Evolutionary conservation across 2,797 vertebrate genomes (phyloP).

Genomic region (Eutrigla gurnardus): DNA sequence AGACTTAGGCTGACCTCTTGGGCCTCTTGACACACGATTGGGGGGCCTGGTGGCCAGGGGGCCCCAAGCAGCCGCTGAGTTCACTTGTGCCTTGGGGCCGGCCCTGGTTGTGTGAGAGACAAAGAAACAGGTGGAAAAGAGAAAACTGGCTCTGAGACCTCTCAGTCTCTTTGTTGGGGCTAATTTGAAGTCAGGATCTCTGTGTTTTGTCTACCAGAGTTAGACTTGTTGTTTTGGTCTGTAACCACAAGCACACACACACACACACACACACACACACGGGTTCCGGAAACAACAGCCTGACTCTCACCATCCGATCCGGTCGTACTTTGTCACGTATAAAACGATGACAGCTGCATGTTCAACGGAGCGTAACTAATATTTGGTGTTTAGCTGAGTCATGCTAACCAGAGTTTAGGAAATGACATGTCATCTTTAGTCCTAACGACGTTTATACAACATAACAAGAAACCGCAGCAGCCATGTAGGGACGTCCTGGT

Average conservation of each 20-base stretch:
- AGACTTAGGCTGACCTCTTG: too few relatives aligned
- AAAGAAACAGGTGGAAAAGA: not conserved
- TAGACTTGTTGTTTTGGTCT: constrained; percentile 55
- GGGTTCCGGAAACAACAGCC: constrained; percentile 6
- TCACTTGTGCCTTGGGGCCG: too few relatives aligned
- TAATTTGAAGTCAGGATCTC: constrained; percentile 55
- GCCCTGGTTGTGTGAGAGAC: not conserved
- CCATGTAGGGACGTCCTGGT: constrained; percentile 10
- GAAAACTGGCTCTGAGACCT: not conserved
- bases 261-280: not conserved
- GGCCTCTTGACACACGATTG: too few relatives aligned
- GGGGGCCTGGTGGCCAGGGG: too few relatives aligned
- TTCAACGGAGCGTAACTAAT: constrained; percentile 25
- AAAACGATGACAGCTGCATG: not conserved
- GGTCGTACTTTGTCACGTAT: constrained; percentile 17
- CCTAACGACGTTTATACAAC: not conserved
- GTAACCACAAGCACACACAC: constrained; percentile 24
- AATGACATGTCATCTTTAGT: constrained; percentile 34
- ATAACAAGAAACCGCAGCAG: constrained; percentile 1
- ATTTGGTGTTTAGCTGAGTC: constrained; percentile 19
- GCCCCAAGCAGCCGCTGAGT: too few relatives aligned
- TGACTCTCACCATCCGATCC: constrained; percentile 8
- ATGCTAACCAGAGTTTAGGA: constrained; percentile 24
- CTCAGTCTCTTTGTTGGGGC: constrained; percentile 33
- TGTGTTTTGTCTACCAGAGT: constrained; percentile 60